These are phyloP conservation scores for Salminus brasiliensis DNA, from an alignment of 2,113 vertebrate genomes.

Conservation along the genomic window DNA sequence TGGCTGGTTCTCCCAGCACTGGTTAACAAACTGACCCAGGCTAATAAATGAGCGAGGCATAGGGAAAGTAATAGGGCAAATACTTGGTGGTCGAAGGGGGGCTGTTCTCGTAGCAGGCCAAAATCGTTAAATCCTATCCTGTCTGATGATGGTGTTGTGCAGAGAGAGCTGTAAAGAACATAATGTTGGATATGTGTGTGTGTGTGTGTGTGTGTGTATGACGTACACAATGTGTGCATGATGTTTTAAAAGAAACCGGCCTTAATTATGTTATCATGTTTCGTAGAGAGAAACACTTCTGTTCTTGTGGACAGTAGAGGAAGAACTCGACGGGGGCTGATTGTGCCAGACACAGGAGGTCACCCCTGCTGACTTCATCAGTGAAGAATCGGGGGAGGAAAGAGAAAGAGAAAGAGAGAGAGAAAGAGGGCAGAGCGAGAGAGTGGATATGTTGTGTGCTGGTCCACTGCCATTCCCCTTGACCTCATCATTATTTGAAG, in stretches of 20 bases:
- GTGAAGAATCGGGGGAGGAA: background rate
- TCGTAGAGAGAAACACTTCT: background rate
- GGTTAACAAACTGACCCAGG: too few relatives aligned
- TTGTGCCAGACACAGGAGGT: conserved; percentile 21
- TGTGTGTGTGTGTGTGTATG: too few relatives aligned
- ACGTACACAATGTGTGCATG: background rate
- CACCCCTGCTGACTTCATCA: conserved; percentile 36
- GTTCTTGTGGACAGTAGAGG: background rate
- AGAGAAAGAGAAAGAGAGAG: background rate
- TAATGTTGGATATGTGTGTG: background rate
- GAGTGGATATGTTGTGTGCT: background rate
- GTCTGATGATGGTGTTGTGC: too few relatives aligned
- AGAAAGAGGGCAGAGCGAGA: too few relatives aligned
- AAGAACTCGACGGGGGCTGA: conserved; percentile 24
- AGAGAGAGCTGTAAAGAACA: too few relatives aligned
- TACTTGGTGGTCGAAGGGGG: too few relatives aligned
- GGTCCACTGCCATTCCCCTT: background rate
- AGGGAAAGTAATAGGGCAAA: too few relatives aligned
- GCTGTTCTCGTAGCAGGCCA: too few relatives aligned
- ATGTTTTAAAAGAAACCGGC: background rate
- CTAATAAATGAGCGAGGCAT: too few relatives aligned
- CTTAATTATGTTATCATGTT: background rate
- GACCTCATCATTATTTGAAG: conserved; percentile 1
- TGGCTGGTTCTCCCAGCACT: too few relatives aligned
- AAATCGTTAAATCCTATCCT: too few relatives aligned